Evolutionary conservation across 2,113 vertebrate species (phyloP).

Genomic region (Gnathonemus echidnorhynchus): DNA sequence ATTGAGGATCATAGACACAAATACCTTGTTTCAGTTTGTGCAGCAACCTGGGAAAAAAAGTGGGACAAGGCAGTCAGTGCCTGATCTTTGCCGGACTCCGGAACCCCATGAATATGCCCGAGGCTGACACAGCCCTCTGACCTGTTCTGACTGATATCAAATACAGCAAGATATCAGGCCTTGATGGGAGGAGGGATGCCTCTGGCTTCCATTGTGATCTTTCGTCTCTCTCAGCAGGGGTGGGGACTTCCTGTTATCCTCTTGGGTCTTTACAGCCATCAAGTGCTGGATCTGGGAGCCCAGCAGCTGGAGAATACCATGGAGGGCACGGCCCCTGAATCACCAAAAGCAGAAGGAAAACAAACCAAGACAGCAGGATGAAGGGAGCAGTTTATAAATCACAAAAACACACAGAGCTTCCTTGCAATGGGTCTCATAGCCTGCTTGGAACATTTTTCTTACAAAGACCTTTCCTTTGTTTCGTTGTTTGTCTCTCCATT

Average conservation of each 20-base stretch:
- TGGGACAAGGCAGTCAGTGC: not conserved
- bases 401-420: not conserved
- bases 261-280: not conserved
- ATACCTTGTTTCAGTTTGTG: not conserved
- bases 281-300: not conserved
- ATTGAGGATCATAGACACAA: not conserved
- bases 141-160: not conserved
- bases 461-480: not conserved
- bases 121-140: slow-evolving; percentile 1
- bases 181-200: too few relatives aligned
- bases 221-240: not conserved
- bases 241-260: not conserved
- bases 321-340: not conserved
- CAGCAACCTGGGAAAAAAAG: not conserved
- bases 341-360: not conserved
- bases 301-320: too few relatives aligned
- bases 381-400: not conserved
- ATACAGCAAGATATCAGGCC: not conserved
- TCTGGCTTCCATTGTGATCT: not conserved
- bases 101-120: not conserved
- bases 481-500: not conserved
- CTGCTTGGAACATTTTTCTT: not conserved
- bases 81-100: not conserved
- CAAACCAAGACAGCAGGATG: not conserved
- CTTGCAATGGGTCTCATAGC: not conserved